Percentiles rank a stretch among this genome's conserved stretches.
Conservation (phyloP, 2,888 invertebrate species). For the Rotaria macrura region DNA sequence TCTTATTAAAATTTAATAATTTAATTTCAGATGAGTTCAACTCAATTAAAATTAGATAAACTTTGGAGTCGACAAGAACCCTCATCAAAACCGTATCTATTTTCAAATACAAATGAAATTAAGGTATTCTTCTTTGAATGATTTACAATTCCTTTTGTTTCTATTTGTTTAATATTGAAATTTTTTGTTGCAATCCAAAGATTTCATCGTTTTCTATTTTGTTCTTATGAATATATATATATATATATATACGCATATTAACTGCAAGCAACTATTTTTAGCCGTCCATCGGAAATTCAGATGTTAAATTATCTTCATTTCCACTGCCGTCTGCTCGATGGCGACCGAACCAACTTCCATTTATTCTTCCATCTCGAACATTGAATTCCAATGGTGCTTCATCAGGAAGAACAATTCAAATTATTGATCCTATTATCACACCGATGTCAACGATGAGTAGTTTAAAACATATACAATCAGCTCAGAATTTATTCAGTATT, state of each 20-base stretch:
- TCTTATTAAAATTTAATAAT: too few species aligned
- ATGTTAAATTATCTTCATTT: not conserved
- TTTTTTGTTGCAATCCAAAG: too few species aligned
- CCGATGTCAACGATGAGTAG: not conserved
- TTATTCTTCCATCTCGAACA: not conserved
- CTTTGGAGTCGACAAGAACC: not conserved
- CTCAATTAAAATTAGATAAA: not conserved
- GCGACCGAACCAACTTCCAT: not conserved
- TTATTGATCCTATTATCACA: not conserved
- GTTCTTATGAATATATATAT: too few species aligned
- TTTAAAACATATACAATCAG: not conserved
- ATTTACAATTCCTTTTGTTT: too few species aligned
- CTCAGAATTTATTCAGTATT: not conserved
- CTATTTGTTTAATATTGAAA: not conserved
- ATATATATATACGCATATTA: too few species aligned
- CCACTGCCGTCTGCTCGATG: not conserved
- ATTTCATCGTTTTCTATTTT: not conserved
- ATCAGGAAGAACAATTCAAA: not conserved
- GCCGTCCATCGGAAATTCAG: not conserved
- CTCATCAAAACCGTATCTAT: not conserved
- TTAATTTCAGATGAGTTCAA: not conserved
- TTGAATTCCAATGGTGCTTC: not conserved
- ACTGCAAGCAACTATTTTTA: not conserved
- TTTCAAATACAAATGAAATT: not conserved
- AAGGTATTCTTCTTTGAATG: not conserved